These are phyloP conservation scores for Hydropsyche betteni DNA, from an alignment of 2,888 invertebrate species.

Conservation along the genomic window DNA sequence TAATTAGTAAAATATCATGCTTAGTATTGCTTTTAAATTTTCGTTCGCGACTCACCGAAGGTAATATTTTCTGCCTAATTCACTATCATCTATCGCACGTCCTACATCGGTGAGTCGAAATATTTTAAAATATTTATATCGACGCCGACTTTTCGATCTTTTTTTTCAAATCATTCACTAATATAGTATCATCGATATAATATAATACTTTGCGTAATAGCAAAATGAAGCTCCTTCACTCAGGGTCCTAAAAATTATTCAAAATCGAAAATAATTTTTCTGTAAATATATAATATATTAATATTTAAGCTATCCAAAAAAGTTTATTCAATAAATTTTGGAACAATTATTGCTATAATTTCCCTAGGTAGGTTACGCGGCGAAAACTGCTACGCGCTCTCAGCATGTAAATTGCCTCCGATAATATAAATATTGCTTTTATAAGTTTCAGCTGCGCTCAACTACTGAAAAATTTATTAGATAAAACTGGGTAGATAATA, in stretches of 20 bases:
- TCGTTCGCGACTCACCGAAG: conserved; percentile 18
- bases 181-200: too few species aligned
- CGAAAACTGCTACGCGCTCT: conserved; percentile 4
- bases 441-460: not conserved
- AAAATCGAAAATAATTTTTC: conserved; percentile 9
- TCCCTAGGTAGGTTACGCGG: conserved; percentile 7
- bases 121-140: not conserved
- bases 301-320: conserved; percentile 4
- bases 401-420: not conserved
- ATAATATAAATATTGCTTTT: not conserved
- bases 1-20: conserved; percentile 14
- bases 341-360: conserved; percentile 8
- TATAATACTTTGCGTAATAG: too few species aligned
- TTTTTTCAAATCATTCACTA: not conserved
- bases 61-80: not conserved
- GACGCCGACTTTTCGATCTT: not conserved
- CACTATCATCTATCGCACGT: not conserved
- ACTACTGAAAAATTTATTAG: not conserved
- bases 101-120: not conserved
- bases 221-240: conserved; percentile 30
- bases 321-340: not conserved
- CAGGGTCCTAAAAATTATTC: conserved; percentile 4
- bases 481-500: conserved; percentile 6
- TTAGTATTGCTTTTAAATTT: conserved; percentile 12
- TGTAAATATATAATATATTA: not conserved